These are phyloP conservation scores for Oikopleura albicans DNA, from an alignment of 23 tunicate species.

Conservation along the genomic window DNA sequence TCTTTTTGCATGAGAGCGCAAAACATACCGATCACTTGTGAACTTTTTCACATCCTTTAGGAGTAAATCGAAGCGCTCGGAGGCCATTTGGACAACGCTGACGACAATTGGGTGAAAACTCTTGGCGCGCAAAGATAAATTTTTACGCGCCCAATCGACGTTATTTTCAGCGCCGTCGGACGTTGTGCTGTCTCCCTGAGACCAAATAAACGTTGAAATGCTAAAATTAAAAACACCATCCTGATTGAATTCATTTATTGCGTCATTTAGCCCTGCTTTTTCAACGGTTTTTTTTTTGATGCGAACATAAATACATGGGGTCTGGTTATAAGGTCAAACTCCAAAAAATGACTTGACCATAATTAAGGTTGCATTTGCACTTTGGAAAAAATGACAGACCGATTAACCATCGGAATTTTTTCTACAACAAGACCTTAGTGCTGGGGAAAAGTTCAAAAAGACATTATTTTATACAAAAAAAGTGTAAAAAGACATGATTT, in stretches of 20 bases:
- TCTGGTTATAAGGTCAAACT: no score
- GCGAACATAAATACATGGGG: no score
- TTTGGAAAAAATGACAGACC: not conserved
- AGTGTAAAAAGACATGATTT: no score
- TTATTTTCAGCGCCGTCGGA: not conserved
- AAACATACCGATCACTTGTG: not conserved
- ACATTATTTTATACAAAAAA: no score
- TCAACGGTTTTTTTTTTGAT: no score
- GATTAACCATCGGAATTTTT: not conserved
- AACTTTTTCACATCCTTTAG: not conserved
- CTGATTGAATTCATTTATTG: not conserved
- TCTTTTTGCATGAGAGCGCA: not conserved
- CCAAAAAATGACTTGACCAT: no score
- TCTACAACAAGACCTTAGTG: no score
- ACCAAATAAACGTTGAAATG: not conserved
- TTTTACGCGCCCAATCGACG: not conserved
- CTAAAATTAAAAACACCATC: not conserved
- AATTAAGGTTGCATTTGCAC: no score
- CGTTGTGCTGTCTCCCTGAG: not conserved
- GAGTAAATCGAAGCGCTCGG: not conserved
- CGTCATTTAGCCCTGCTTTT: not conserved
- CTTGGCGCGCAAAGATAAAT: not conserved
- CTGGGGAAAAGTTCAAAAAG: no score
- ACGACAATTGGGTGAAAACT: not conserved
- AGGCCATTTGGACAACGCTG: not conserved